Percentiles rank a stretch among this genome's conserved stretches.
Evolutionary conservation across 2,797 vertebrate species (phyloP).

Genomic region (Leuciscus waleckii): DNA sequence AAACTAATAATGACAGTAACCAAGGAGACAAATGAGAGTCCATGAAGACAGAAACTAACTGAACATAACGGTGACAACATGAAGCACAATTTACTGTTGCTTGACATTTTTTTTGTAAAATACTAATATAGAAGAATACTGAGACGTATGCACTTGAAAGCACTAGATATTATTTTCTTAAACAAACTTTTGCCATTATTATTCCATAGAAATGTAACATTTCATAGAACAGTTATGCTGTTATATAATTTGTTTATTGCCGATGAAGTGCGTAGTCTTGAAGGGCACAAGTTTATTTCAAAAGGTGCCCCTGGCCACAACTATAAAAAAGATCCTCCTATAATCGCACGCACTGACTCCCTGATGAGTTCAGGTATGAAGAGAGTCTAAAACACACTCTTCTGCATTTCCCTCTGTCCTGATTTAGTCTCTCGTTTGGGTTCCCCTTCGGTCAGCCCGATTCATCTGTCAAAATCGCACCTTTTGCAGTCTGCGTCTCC

Average conservation of each 20-base stretch:
- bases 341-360: conserved; percentile 44
- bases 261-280: conserved; percentile 4
- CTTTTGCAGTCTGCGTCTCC: conserved; percentile 53
- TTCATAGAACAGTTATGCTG: background rate
- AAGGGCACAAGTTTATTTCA: conserved; percentile 42
- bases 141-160: background rate
- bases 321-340: conserved; percentile 23
- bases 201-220: background rate
- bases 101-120: background rate
- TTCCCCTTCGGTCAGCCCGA: conserved; percentile 29
- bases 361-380: conserved; percentile 47
- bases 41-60: too few species aligned
- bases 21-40: too few species aligned
- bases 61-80: too few species aligned
- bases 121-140: background rate
- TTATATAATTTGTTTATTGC: conserved; percentile 24
- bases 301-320: conserved; percentile 30
- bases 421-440: conserved; percentile 33
- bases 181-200: background rate
- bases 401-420: conserved; percentile 48
- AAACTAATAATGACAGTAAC: too few species aligned
- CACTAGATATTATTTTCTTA: background rate
- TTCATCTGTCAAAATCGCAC: conserved; percentile 50
- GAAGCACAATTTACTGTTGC: background rate
- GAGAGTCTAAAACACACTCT: conserved; percentile 41